phyloP scores from a whole-genome alignment of 2,113 vertebrate genomes.

The Leiothrix lutea region DNA sequence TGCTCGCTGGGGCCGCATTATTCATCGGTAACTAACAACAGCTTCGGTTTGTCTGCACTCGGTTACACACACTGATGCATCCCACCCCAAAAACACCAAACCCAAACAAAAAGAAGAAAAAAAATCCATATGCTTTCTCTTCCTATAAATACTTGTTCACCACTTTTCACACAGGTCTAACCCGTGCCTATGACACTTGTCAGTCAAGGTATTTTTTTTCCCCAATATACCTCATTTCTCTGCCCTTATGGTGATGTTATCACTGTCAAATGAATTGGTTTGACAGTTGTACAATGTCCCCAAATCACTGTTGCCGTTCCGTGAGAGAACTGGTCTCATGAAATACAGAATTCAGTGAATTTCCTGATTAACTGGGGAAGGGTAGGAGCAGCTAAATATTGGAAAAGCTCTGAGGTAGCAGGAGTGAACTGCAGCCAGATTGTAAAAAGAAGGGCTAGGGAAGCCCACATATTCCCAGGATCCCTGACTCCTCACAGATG shows the following conservation, averaged over 20 bases:
- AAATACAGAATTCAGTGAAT: not conserved
- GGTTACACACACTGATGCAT: fast-evolving
- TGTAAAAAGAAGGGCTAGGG: not conserved
- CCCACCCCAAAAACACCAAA: not conserved
- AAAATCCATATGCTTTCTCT: not conserved
- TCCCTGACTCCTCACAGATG: not conserved
- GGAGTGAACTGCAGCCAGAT: not conserved
- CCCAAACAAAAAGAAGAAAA: not conserved
- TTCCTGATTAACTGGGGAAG: not conserved
- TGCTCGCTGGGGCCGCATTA: not conserved
- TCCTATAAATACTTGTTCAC: not conserved
- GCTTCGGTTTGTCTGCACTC: not conserved
- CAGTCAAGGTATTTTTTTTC: not conserved
- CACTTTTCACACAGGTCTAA: not conserved
- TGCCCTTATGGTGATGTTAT: not conserved
- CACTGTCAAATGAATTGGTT: not conserved
- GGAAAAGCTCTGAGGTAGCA: not conserved
- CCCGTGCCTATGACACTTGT: not conserved
- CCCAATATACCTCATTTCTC: not conserved
- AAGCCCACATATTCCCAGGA: not conserved
- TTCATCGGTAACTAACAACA: not conserved
- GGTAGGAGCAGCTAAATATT: not conserved
- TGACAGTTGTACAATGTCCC: not conserved
- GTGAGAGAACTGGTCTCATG: not conserved
- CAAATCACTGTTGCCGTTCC: not conserved